Evolutionary conservation across 92 coral and sea anemone species (phyloP).

Genomic region (Phenganax subtilis): DNA sequence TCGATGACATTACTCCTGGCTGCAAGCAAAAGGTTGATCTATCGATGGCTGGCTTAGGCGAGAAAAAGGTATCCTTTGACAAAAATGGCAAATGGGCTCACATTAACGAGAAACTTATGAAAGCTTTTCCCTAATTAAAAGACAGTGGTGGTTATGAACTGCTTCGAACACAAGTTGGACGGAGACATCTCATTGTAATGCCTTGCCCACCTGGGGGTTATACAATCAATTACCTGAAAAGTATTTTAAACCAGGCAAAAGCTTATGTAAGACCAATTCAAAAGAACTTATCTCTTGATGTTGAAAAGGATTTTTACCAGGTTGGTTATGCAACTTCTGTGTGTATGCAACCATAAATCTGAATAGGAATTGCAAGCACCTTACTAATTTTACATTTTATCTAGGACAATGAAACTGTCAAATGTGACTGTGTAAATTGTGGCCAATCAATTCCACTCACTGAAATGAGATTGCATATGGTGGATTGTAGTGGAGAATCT

Average conservation of each 20-base stretch:
- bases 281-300: constrained; percentile 9
- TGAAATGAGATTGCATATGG: no score
- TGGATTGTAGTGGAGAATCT: no score
- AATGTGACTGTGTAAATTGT: no score
- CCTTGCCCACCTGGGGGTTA: constrained; percentile 48
- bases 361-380: no score
- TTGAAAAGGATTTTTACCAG: no score
- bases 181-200: constrained; percentile 44
- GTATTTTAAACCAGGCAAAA: constrained; percentile 46
- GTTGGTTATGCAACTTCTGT: no score
- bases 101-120: constrained; percentile 38
- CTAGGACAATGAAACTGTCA: no score
- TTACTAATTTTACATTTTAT: no score
- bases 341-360: no score
- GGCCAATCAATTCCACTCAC: no score
- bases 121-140: constrained; percentile 35
- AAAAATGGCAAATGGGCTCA: constrained; percentile 49
- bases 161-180: constrained; percentile 42
- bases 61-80: constrained; percentile 38
- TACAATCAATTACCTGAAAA: constrained; percentile 34
- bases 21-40: background rate
- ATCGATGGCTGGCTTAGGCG: constrained; percentile 46
- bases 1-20: background rate
- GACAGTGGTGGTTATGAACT: constrained; percentile 50
- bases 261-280: constrained; percentile 44